phyloP scores from a whole-genome alignment of 2,797 vertebrate genomes.

The Poeciliopsis presidionis region DNA sequence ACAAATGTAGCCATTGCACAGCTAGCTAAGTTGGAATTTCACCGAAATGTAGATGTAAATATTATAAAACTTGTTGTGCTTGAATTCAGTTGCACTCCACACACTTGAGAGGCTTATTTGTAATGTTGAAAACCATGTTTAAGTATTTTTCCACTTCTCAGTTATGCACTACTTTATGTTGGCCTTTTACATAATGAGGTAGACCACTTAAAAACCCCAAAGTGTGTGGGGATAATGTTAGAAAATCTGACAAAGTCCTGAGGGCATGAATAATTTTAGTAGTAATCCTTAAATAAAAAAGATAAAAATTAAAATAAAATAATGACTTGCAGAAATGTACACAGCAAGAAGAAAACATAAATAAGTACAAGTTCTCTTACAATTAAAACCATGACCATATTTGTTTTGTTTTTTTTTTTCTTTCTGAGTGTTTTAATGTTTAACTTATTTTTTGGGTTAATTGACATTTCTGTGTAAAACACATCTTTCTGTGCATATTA shows the following conservation, averaged over 20 bases:
- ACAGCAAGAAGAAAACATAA: not conserved
- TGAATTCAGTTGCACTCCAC: not conserved
- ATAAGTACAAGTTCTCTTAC: not conserved
- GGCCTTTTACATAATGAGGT: not conserved
- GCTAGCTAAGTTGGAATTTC: not conserved
- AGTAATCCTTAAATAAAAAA: not conserved
- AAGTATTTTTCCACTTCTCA: not conserved
- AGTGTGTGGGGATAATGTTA: not conserved
- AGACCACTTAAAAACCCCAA: not conserved
- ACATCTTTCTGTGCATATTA: not conserved
- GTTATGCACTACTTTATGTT: not conserved
- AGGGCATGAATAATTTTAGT: not conserved
- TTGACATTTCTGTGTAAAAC: conserved; percentile 4
- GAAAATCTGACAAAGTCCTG: not conserved
- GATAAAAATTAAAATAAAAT: not conserved
- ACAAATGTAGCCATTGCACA: not conserved
- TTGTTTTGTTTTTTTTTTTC: not conserved
- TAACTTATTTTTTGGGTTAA: conserved; percentile 16
- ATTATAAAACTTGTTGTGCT: not conserved
- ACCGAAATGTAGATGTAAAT: not conserved
- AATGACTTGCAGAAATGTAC: not conserved
- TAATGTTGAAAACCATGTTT: not conserved
- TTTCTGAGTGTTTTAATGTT: not conserved
- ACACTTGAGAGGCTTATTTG: not conserved
- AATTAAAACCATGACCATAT: not conserved